phyloP scores from a whole-genome alignment of 2,113 vertebrate genomes.

The Trichechus manatus region DNA sequence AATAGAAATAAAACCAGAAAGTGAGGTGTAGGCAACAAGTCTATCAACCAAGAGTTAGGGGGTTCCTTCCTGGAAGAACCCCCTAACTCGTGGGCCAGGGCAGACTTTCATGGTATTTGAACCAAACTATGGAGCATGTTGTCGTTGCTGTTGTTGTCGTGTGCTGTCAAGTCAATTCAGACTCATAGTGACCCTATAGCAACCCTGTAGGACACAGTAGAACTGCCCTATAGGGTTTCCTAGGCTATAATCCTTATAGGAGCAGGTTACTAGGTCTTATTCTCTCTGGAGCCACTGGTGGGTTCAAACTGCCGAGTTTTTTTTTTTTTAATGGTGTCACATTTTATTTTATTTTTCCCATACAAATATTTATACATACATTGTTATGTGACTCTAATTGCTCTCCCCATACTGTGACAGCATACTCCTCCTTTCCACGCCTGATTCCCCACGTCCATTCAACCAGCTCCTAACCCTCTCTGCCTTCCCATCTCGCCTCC shows the following conservation, averaged over 20 bases:
- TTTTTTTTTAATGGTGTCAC: background rate
- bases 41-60: background rate
- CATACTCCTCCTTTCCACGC: no score
- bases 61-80: background rate
- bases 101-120: background rate
- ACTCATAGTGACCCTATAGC: background rate
- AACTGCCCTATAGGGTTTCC: background rate
- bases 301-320: background rate
- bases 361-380: no score
- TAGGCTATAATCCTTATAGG: background rate
- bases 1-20: background rate
- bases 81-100: background rate
- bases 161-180: background rate
- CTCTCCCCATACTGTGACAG: no score
- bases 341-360: no score
- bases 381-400: no score
- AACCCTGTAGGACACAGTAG: background rate
- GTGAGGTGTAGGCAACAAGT: background rate
- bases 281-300: background rate
- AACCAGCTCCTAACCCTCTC: no score
- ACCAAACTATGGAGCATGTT: background rate
- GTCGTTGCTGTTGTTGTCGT: background rate
- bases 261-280: background rate
- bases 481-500: no score
- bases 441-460: no score